phyloP scores from a whole-genome alignment of 2,888 invertebrate species.

The Diaperis boleti region DNA sequence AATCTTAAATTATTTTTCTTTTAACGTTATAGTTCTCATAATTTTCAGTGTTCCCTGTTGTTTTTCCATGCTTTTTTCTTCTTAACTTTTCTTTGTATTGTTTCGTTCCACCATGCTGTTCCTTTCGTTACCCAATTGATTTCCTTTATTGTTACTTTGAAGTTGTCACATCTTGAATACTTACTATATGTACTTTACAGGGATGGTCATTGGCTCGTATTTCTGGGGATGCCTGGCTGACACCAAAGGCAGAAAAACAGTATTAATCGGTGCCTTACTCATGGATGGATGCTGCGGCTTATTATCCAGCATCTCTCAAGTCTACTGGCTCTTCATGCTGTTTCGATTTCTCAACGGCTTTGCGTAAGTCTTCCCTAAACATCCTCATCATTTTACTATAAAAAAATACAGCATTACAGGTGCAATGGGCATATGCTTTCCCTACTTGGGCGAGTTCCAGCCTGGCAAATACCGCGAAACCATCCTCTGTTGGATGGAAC shows the following conservation, averaged over 20 bases:
- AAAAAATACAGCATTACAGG: constrained; percentile 75
- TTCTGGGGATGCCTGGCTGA: constrained; percentile 89
- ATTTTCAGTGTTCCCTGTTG: too few species aligned
- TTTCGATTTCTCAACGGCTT: constrained; percentile 84
- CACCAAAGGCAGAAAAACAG: constrained; percentile 82
- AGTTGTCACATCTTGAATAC: too few species aligned
- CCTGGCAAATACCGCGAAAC: constrained; percentile 83
- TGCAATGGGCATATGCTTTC: constrained; percentile 86
- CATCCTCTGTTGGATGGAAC: constrained; percentile 87
- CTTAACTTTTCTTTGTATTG: too few species aligned
- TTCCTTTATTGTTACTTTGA: too few species aligned
- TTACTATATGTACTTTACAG: too few species aligned
- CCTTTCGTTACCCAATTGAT: too few species aligned
- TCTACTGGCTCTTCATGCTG: constrained; percentile 78
- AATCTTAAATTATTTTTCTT: too few species aligned
- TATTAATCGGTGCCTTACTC: constrained; percentile 78
- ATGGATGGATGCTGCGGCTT: constrained; percentile 81
- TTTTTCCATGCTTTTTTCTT: too few species aligned
- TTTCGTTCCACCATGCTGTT: too few species aligned
- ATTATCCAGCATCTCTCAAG: constrained; percentile 80
- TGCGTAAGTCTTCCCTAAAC: constrained; percentile 78
- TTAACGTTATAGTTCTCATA: too few species aligned
- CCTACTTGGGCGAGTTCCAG: constrained; percentile 86
- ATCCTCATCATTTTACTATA: background rate
- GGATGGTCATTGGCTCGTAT: constrained; percentile 86